Conservation (phyloP, 2,797 vertebrate species). For the Perodicticus potto region DNA sequence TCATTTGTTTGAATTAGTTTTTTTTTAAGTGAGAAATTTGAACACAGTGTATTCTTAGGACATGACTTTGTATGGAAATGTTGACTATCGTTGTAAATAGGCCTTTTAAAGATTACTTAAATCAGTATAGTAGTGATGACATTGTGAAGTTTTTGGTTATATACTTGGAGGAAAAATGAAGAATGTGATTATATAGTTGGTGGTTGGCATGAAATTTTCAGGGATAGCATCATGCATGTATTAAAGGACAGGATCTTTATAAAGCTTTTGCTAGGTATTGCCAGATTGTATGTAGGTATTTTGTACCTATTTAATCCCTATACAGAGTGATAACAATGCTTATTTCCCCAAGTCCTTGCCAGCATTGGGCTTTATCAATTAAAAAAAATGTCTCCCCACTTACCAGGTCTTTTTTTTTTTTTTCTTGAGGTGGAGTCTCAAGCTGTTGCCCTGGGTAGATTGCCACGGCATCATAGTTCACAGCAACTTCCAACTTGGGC, state of each 20-base stretch:
- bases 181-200: neutral
- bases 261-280: conserved; percentile 24
- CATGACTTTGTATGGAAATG: neutral
- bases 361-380: neutral
- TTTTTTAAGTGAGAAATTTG: neutral
- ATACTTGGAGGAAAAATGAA: neutral
- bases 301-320: conserved; percentile 9
- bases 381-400: neutral
- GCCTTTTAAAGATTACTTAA: conserved; percentile 27
- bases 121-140: neutral
- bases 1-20: conserved; percentile 33
- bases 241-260: conserved; percentile 10
- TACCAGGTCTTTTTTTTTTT: neutral
- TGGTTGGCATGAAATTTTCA: neutral
- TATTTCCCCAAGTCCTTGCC: conserved; percentile 27
- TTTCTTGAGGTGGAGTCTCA: no score
- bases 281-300: neutral
- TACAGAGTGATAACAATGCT: conserved; percentile 3
- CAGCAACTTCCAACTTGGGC: no score
- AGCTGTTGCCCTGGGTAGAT: no score
- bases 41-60: neutral
- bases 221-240: neutral
- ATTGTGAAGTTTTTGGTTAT: conserved; percentile 40
- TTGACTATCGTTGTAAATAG: conserved; percentile 10
- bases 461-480: no score